phyloP scores from a whole-genome alignment of 2,888 invertebrate species.

The Pseudococcus longispinus region DNA sequence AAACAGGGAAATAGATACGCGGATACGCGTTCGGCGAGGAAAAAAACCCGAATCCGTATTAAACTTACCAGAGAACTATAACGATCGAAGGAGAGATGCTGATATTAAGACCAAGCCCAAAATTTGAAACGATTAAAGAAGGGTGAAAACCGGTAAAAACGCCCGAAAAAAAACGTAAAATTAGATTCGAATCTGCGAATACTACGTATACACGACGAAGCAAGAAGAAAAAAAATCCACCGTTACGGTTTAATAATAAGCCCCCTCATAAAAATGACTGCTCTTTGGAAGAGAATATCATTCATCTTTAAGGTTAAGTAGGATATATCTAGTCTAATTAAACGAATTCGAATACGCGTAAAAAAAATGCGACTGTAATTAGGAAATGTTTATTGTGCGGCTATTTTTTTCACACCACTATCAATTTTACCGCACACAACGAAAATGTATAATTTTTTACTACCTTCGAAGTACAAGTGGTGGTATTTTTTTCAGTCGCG shows the following conservation, averaged over 20 bases:
- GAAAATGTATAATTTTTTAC: not conserved
- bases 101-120: conserved; percentile 53
- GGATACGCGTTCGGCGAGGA: not conserved
- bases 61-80: conserved; percentile 55
- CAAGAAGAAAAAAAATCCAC: not conserved
- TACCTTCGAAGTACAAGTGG: not conserved
- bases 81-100: conserved; percentile 53
- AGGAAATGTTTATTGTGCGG: conserved; percentile 22
- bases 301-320: conserved; percentile 51
- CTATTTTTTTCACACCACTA: not conserved
- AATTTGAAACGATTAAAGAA: conserved; percentile 56
- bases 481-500: not conserved
- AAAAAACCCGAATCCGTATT: conserved; percentile 50
- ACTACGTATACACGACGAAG: not conserved
- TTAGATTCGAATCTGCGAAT: conserved; percentile 52
- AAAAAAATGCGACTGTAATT: conserved; percentile 36
- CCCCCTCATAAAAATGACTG: conserved; percentile 46
- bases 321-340: conserved; percentile 50
- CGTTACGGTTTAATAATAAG: conserved; percentile 40
- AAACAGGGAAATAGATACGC: conserved; percentile 54
- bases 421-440: not conserved
- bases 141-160: conserved; percentile 50
- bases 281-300: conserved; percentile 50
- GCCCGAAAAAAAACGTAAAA: conserved; percentile 47
- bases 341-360: conserved; percentile 36